These are phyloP conservation scores for Haliclona indistincta DNA, from an alignment of 37 sponge, comb jelly and placozoan species.

Conservation along the genomic window DNA sequence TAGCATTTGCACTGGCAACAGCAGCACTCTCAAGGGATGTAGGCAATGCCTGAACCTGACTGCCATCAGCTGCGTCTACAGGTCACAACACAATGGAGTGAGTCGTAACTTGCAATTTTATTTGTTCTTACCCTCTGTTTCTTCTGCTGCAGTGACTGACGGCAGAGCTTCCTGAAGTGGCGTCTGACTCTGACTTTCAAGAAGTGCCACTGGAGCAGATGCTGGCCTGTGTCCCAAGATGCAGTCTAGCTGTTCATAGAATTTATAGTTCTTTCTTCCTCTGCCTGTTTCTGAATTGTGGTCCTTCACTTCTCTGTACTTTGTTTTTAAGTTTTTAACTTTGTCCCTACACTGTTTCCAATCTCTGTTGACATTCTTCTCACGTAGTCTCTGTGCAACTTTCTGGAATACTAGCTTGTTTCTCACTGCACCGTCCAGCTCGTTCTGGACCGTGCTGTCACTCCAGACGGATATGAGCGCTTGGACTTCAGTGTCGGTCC, in stretches of 20 bases:
- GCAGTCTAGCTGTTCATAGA: background rate
- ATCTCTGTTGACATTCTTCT: background rate
- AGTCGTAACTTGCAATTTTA: too few relatives aligned
- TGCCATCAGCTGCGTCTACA: too few relatives aligned
- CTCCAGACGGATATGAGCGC: conserved; percentile 2
- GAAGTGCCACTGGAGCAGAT: background rate
- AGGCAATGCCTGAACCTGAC: background rate
- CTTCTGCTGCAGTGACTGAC: too few relatives aligned
- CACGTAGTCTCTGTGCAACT: conserved; percentile 18
- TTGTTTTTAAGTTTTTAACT: background rate
- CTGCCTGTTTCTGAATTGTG: conserved; percentile 3
- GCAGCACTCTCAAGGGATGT: background rate
- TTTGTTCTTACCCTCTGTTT: too few relatives aligned
- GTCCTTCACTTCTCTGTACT: conserved; percentile 5
- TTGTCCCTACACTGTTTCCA: conserved; percentile 12
- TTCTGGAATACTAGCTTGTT: background rate
- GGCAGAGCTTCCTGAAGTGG: too few relatives aligned
- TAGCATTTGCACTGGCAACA: too few relatives aligned
- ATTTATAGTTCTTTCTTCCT: background rate
- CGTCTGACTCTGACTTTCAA: too few relatives aligned
- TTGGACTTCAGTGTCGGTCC: conserved; percentile 1
- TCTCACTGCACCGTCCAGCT: conserved; percentile 8
- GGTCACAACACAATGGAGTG: too few relatives aligned
- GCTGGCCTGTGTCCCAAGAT: conserved; percentile 11
- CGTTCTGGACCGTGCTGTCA: background rate